Percentiles rank a stretch among this genome's conserved stretches.
These are phyloP conservation scores for Brachyhypopomus occidentalis DNA, from an alignment of 2,113 vertebrate genomes.

Conservation along the genomic window DNA sequence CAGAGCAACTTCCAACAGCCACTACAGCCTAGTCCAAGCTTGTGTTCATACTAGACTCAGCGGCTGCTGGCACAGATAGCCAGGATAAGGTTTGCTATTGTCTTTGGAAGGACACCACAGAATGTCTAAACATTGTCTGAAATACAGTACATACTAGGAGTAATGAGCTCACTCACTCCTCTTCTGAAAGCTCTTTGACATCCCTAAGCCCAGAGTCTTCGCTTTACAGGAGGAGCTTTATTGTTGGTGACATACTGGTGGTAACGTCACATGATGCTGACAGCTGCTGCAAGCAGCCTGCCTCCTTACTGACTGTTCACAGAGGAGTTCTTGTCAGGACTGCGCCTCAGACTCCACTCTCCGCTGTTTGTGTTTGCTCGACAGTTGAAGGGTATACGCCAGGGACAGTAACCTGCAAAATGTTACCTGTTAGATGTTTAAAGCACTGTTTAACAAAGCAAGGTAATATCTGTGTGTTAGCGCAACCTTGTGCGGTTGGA, in stretches of 20 bases:
- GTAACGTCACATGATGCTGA: conserved; percentile 45
- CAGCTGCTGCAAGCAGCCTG: conserved; percentile 44
- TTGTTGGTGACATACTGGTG: conserved; percentile 44
- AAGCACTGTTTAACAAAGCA: background rate
- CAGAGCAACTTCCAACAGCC: background rate
- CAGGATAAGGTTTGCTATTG: background rate
- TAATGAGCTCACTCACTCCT: conserved; percentile 25
- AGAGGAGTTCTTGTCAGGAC: conserved; percentile 41
- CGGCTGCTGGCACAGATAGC: background rate
- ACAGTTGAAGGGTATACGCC: conserved; percentile 30
- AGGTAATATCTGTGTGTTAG: background rate
- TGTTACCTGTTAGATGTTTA: conserved; percentile 9
- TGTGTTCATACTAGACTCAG: background rate
- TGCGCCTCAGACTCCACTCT: conserved; percentile 24
- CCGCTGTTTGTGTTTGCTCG: conserved; percentile 33
- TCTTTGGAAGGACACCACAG: background rate
- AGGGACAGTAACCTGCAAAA: conserved; percentile 24
- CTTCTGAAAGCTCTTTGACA: conserved; percentile 25
- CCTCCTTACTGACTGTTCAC: conserved; percentile 38
- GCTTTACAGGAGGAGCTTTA: conserved; percentile 39
- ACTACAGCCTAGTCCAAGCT: background rate
- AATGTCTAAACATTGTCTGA: background rate
- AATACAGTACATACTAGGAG: conserved; percentile 5
- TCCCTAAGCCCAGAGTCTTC: conserved; percentile 33
- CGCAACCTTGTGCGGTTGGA: background rate